Base-by-base conservation (phyloP, 2,888 invertebrate species). In the Acanthopleura granulata region DNA sequence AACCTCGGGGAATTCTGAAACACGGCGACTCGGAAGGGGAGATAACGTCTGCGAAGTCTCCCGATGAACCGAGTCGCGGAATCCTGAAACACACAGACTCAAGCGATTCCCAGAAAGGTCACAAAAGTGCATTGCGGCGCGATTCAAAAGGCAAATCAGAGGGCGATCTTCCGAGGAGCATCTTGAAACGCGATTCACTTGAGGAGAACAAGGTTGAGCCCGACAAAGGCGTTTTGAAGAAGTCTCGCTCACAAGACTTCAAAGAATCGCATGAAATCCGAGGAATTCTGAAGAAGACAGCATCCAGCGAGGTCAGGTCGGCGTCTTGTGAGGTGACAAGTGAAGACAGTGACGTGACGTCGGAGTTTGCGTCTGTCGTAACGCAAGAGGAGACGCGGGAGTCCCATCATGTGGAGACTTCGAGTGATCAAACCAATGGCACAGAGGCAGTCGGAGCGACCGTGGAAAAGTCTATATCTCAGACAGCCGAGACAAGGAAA, bases 271-370 rank as follows among this genome's bases (percentile, higher is more conserved):
- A 72, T 6, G 61, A 72, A 29, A 50, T 57, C 16, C 72, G 76
- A 78, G 79, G 83, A 62, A 84, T 84, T 74, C 77, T 84, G 16
- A 85, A 86, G 73, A 85, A 82, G 74, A 84, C 50, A 18, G 18
- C 72, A 4, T 72, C 72, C n/a, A 50, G 18, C 22, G 51, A 61
- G 29, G 29, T 61, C 16, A 4, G 14, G 30, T 72, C 57, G 12
- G 57, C 12, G 57, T 50, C 51, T 6, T 72, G 18, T 51, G 61
- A 27, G 6, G 30, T 57, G 25, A n/a, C 57, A 1, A 18, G 18
- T 18, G n/a, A 29, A 22, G 57, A 72, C 25, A 18, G 22, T 40
- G 49, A 71, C 18, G 66, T 66, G 16, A 29, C 27, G 9, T 3
- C 1, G 25, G 71, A 71, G 49, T 16, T 6, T 22, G 9, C 9